Evolutionary conservation across 2,113 vertebrate genomes (phyloP).

Genomic region (Poeciliopsis retropinna): DNA sequence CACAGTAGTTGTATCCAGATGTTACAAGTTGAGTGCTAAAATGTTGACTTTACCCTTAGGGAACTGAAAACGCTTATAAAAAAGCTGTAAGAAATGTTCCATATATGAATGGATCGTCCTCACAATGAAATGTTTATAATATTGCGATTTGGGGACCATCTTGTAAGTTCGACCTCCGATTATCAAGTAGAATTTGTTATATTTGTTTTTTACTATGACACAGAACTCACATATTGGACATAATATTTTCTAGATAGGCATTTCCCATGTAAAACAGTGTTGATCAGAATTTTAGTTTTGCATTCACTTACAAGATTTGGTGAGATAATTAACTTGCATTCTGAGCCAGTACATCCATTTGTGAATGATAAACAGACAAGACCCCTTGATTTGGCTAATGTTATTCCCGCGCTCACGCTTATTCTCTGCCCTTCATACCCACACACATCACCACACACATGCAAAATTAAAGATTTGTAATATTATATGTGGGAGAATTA

Average conservation of each 20-base stretch:
- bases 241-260: background rate
- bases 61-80: background rate
- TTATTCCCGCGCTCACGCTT: background rate
- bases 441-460: slow-evolving; percentile 15
- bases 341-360: background rate
- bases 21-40: too few species aligned
- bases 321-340: background rate
- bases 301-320: background rate
- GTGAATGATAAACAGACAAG: background rate
- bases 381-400: slow-evolving; percentile 5
- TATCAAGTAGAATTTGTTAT: background rate
- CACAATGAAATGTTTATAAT: background rate
- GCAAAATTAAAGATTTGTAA: background rate
- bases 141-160: background rate
- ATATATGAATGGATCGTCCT: background rate
- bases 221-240: background rate
- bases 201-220: background rate
- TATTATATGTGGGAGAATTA: background rate
- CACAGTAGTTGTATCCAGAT: too few species aligned
- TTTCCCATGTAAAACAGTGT: background rate
- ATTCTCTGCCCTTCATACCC: slow-evolving; percentile 7
- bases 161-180: background rate
- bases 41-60: too few species aligned
- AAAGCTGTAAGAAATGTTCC: background rate
- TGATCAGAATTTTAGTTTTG: background rate